Percentiles rank a stretch among this genome's conserved stretches.
Evolutionary conservation across 2,113 vertebrate species (phyloP).

Genomic region (Sterna hirundo): DNA sequence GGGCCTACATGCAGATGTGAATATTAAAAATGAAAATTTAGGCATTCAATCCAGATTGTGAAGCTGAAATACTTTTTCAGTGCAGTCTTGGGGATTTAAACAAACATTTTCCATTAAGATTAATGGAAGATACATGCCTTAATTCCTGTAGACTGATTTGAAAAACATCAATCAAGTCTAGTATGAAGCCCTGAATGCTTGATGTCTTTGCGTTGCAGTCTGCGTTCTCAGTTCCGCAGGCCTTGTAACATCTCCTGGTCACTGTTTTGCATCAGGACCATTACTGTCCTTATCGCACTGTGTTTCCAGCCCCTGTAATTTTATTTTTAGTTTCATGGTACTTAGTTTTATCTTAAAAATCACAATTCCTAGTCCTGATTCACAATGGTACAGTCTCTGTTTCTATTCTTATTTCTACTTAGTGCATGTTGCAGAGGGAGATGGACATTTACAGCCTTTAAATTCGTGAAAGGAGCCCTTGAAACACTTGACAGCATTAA

Average conservation of each 20-base stretch:
- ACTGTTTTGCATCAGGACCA: neutral
- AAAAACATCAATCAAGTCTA: neutral
- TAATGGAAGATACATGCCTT: neutral
- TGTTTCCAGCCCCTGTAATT: neutral
- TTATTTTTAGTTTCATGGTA: neutral
- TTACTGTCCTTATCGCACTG: neutral
- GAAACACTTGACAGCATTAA: constrained; percentile 11
- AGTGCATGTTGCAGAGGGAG: neutral
- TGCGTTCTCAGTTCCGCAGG: accelerated
- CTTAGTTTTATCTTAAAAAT: neutral
- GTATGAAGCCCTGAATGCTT: neutral
- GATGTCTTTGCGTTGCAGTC: neutral
- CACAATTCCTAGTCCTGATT: neutral
- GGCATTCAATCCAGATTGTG: neutral
- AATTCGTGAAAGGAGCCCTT: neutral
- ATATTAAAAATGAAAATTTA: constrained; percentile 6
- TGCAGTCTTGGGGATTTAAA: neutral
- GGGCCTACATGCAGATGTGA: neutral
- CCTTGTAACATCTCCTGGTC: neutral
- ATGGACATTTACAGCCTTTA: neutral
- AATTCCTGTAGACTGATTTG: neutral
- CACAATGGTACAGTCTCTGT: neutral
- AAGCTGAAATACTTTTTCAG: neutral
- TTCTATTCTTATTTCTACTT: neutral
- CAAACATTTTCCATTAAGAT: neutral